Base-by-base conservation (phyloP, 2,888 invertebrate species). In the Pecten maximus region DNA sequence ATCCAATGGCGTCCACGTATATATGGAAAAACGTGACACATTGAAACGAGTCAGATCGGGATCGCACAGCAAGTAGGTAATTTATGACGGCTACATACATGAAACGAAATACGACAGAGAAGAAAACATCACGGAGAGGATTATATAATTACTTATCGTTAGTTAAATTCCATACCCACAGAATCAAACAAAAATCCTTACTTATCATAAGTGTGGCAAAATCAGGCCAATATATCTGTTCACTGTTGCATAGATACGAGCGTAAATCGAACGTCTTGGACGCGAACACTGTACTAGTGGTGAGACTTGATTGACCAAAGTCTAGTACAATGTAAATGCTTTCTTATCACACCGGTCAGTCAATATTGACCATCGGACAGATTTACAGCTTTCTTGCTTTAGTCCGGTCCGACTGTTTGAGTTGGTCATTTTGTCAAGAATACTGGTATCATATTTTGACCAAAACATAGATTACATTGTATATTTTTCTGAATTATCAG, bases 311-410 rank as follows among this genome's bases (percentile, higher is more conserved):
- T 74, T 74, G 74, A 74, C 74, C 35, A 74, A 74, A 74, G 74
- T 74, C 74, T 74, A 74, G 74, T 74, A 74, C 74, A 74, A 74
- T 35, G 74, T 74, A 74, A 74, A 74, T 74, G 35, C 3, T 15
- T 74, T 35, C 74, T 74, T 74, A 74, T 74, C 74, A 23, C 35
- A 0, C 74, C 35, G 74, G 35, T 74, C 35, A 74, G 74, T 74
- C 74, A 74, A 74, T 74, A 74, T 74, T 74, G 74, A 74, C 74
- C 74, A 74, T 12, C 15, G 74, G 28, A 3, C 74, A 74, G 74
- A 74, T 74, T 74, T 74, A 74, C 74, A 10, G 16, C 74, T 10
- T 10, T 74, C 74, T 28, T 74, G 74, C 74, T 28, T 28, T 74
- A 74, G 74, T 74, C 74, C 74, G 35, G 74, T 28, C 74, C 35